Base-by-base conservation (phyloP, 2,888 invertebrate species). In the Apamea crenata region DNA sequence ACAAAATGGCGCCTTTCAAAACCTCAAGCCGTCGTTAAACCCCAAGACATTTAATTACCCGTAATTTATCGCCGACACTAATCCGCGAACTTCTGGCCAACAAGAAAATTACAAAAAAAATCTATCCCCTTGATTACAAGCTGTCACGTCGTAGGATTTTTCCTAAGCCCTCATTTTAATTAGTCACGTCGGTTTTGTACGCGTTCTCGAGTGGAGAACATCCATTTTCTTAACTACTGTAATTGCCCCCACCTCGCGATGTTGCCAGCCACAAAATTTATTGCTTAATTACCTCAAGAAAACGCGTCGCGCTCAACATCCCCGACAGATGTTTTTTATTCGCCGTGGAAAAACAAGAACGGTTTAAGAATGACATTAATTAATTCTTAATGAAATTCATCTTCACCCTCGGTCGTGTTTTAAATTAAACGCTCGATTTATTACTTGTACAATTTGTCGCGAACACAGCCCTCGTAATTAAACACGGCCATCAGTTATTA, bases 301-400 rank as follows among this genome's bases (percentile, higher is more conserved):
- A 96, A 96, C 95, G 93, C 96, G 95, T 95, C 96, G 95, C 94
- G 91, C 91, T 91, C 83, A 85, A 88, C 90, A 91, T 89, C 89
- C 87, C 93, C 95, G 92, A 95, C 97, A 96, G 96, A 96, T 97
- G 97, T 96, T 97, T 97, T 97, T 97, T 97, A 96, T 96, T 93
- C 96, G 93, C 85, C 93, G 93, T 89, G 94, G 95, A 96, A 96
- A 96, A 97, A 96, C 96, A 96, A 96, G 92, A 96, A 96, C 96
- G 94, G 93, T 94, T 96, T 96, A 96, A 97, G 97, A 96, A 97
- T 97, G 97, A 97, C 97, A 97, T 97, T 97, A 97, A 97, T 97
- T 97, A 97, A 96, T 96, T 96, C 97, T 97, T 96, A 97, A 96
- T 97, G 97, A 96, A 97, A 97, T 97, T 96, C 96, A 96, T 97